Percentiles rank a stretch among this genome's conserved stretches.
Evolutionary conservation across 1,140 invertebrate genomes (phyloP).

Genomic region (Lepeophtheirus salmonis): DNA sequence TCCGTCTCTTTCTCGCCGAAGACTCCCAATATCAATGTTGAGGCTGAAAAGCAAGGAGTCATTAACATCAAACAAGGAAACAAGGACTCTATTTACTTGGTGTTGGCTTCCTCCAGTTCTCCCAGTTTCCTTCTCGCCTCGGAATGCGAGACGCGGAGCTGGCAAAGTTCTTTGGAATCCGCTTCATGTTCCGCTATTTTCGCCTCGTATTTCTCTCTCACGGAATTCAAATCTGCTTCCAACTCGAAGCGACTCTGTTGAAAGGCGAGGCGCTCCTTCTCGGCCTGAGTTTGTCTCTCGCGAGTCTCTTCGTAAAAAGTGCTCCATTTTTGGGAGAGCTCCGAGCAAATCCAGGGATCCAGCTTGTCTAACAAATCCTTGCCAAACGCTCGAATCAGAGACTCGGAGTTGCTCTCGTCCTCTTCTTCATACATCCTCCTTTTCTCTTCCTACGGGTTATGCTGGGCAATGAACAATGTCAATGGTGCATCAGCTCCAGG

Average conservation of each 20-base stretch:
- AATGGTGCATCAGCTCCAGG: too few species aligned
- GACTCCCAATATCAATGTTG: neutral
- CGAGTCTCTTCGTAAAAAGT: neutral
- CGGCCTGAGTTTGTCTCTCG: neutral
- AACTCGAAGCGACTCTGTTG: neutral
- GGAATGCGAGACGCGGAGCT: neutral
- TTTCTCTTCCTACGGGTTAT: too few species aligned
- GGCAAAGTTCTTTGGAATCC: neutral
- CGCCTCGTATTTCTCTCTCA: neutral
- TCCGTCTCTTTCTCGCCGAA: slow-evolving; percentile 1
- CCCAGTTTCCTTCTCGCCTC: neutral
- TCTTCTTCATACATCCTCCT: too few species aligned
- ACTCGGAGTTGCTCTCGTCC: neutral
- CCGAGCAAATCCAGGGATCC: neutral
- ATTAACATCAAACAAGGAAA: neutral
- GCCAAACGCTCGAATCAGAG: slow-evolving; percentile 3
- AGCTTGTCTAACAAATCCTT: neutral
- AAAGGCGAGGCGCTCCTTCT: slow-evolving; percentile 2
- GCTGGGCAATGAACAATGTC: too few species aligned
- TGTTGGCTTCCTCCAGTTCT: neutral
- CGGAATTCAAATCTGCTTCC: neutral
- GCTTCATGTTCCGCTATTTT: neutral
- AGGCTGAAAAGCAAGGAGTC: neutral
- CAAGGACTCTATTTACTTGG: neutral
- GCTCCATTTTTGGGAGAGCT: slow-evolving; percentile 3